phyloP scores from a whole-genome alignment of 2,888 invertebrate species.

The Alitta virens region DNA sequence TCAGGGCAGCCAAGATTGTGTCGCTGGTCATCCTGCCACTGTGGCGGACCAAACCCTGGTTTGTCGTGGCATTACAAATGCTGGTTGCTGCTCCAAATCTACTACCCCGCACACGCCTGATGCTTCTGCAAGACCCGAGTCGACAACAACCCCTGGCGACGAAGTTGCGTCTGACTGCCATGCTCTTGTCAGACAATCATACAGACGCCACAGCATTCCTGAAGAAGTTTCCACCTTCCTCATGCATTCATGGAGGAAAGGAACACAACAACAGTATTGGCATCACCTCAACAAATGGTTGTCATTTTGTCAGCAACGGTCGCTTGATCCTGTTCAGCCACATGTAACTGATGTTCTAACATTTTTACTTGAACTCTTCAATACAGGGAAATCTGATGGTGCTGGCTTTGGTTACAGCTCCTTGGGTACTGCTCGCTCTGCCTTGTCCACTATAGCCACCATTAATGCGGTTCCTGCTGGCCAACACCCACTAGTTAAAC shows the following conservation, averaged over 20 bases:
- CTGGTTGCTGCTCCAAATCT: background rate
- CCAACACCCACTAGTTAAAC: background rate
- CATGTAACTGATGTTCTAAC: background rate
- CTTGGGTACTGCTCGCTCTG: slow-evolving; percentile 18
- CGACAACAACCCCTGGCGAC: background rate
- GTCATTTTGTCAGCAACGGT: slow-evolving; percentile 12
- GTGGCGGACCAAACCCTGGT: too few relatives aligned
- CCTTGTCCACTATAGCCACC: slow-evolving; percentile 4
- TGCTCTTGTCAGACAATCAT: background rate
- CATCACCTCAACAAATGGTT: slow-evolving; percentile 21
- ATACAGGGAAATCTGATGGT: background rate
- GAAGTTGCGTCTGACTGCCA: background rate
- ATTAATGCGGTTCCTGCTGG: background rate
- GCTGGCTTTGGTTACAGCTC: slow-evolving; percentile 6
- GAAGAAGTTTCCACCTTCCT: background rate
- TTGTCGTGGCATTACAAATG: too few relatives aligned
- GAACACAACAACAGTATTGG: slow-evolving; percentile 16
- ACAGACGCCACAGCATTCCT: background rate
- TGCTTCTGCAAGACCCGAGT: background rate
- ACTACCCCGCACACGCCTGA: background rate
- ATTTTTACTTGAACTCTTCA: slow-evolving; percentile 12
- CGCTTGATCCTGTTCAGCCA: background rate
- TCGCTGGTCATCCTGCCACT: too few relatives aligned
- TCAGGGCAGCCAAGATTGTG: too few relatives aligned
- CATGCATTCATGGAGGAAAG: slow-evolving; percentile 16